Base-by-base conservation (phyloP, 2,113 vertebrate genomes). In the Paratilapia polleni region DNA sequence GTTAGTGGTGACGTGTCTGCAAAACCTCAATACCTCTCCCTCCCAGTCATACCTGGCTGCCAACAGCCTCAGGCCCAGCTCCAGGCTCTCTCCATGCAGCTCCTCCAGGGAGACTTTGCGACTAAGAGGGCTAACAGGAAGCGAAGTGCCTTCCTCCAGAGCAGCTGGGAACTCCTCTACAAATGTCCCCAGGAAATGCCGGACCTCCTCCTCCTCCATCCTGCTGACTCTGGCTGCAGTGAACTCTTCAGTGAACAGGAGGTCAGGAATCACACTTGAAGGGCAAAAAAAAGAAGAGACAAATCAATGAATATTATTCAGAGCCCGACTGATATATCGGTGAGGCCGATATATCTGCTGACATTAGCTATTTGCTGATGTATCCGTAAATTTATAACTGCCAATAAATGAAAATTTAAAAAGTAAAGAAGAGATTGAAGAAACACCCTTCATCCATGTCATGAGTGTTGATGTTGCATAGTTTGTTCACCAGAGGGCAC, bases 61-160 rank as follows among this genome's bases (percentile, higher is more conserved):
- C 85, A 98, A 93, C 77, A 99, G 94, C 74, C 94, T 78, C 54
- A 96, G 73, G 0, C 94, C 96, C 82, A 96, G 80, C 13, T 97
- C 97, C 2, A 92, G 87, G 87, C 97, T 95, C 85, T 97, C 97
- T 1, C 96, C 98, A 3, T 91, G 94, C 22, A 96, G 88, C 92
- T 99, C 97, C 5, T 96, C 96, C 74, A 79, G 85, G 63, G 94
- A 95, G 36, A 97, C 90, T 6, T 2, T 82, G 0, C 63, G 54
- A 83, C 96, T 97, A 0, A 91, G 92, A 2, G 91, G 89, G 49
- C 80, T 92, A 90, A 96, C 92, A 0, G 97, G 97, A 70, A 96
- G 77, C 0, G 93, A 89, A 15, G 91, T 84, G 22, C 91, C 95
- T 0, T 93, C 93, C 66, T 94, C 92, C 78, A 96, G 91, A 0